Conservation (phyloP, 92 coral and sea anemone species). For the Paramuricea clavata region DNA sequence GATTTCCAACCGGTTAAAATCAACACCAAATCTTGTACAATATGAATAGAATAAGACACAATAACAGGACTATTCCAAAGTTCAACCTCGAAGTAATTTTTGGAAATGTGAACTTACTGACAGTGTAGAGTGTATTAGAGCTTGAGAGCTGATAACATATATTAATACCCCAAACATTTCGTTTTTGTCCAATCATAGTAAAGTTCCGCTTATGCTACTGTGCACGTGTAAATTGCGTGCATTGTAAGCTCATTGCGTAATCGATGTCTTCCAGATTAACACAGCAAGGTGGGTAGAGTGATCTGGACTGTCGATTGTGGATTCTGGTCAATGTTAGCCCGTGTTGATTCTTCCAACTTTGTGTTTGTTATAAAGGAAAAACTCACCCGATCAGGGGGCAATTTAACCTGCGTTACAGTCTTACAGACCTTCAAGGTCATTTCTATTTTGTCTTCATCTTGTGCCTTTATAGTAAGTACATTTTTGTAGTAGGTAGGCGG, state of each 20-base stretch:
- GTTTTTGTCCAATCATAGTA: background rate
- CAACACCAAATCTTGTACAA: background rate
- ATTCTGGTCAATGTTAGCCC: background rate
- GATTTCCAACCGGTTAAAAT: background rate
- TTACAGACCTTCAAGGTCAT: too few relatives aligned
- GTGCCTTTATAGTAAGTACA: too few relatives aligned
- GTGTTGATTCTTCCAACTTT: too few relatives aligned
- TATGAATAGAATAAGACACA: background rate
- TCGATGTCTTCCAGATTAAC: background rate
- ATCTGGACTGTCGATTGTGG: background rate
- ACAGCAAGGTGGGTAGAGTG: background rate
- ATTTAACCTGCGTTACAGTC: too few relatives aligned
- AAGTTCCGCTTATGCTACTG: background rate
- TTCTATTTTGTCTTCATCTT: too few relatives aligned
- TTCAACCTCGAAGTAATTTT: background rate
- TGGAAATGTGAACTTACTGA: background rate
- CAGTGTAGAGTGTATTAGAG: background rate
- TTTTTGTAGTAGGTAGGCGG: too few relatives aligned
- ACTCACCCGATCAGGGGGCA: too few relatives aligned
- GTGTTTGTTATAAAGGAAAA: too few relatives aligned
- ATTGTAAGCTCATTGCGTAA: background rate
- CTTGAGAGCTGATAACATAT: slow-evolving; percentile 4
- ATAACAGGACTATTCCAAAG: background rate
- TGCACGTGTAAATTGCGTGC: slow-evolving; percentile 33
- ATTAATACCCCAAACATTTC: background rate